phyloP scores from a whole-genome alignment of 2,113 vertebrate species.

The Sapayoa aenigma region DNA sequence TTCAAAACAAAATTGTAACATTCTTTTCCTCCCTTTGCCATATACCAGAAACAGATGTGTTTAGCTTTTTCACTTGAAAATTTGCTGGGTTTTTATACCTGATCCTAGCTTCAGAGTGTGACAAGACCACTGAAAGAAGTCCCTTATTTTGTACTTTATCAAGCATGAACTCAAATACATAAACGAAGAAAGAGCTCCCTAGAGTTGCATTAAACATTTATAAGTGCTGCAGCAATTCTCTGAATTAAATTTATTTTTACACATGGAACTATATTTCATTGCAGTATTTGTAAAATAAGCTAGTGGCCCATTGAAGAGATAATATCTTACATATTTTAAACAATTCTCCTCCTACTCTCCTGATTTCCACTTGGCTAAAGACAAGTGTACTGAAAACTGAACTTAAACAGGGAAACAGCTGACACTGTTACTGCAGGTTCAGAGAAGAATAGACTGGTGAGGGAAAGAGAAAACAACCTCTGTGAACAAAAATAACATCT shows the following conservation, averaged over 20 bases:
- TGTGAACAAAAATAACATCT: not conserved
- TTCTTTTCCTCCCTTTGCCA: not conserved
- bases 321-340: slow-evolving; percentile 12
- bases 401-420: not conserved
- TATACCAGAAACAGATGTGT: not conserved
- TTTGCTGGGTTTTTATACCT: not conserved
- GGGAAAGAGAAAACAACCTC: not conserved
- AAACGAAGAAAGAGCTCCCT: not conserved
- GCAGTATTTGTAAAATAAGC: not conserved
- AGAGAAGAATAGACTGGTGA: not conserved
- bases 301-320: not conserved
- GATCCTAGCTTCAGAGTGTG: not conserved
- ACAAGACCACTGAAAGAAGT: not conserved
- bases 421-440: not conserved
- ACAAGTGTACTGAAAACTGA: not conserved
- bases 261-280: not conserved
- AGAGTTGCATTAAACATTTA: slow-evolving; percentile 19
- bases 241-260: slow-evolving; percentile 36
- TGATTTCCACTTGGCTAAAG: not conserved
- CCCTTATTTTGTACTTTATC: not conserved
- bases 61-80: not conserved
- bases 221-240: not conserved
- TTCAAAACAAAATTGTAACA: not conserved
- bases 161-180: not conserved
- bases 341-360: not conserved